Conservation (phyloP, 2,888 invertebrate genomes). For the Drosophila vallismaia region DNA sequence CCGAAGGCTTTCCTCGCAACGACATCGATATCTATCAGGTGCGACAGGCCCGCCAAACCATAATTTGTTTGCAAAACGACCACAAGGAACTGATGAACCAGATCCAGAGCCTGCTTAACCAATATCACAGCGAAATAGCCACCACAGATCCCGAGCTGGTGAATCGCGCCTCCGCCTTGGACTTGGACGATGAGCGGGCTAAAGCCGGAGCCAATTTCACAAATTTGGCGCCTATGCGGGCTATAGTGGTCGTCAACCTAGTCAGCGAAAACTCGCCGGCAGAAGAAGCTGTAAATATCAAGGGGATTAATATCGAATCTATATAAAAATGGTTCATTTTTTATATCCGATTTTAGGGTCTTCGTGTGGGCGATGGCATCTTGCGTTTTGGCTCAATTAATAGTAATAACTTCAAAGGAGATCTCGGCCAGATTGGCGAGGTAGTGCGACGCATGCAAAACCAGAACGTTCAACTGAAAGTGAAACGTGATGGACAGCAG, state of each 20-base stretch:
- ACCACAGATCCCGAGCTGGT: slow-evolving; percentile 65
- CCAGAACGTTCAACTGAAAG: slow-evolving; percentile 85
- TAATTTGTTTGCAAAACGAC: slow-evolving; percentile 96
- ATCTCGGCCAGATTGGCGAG: slow-evolving; percentile 88
- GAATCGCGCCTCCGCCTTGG: slow-evolving; percentile 62
- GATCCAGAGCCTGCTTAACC: slow-evolving; percentile 89
- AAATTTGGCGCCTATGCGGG: slow-evolving; percentile 52
- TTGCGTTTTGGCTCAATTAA: slow-evolving; percentile 92
- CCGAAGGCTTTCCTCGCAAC: slow-evolving; percentile 93
- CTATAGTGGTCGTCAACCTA: slow-evolving; percentile 89
- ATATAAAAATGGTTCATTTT: not conserved
- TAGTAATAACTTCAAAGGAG: slow-evolving; percentile 87
- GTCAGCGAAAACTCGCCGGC: slow-evolving; percentile 93
- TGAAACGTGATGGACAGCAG: slow-evolving; percentile 85
- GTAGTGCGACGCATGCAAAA: slow-evolving; percentile 88
- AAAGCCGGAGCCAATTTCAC: slow-evolving; percentile 34
- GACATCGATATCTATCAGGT: slow-evolving; percentile 97
- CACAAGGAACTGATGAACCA: slow-evolving; percentile 92
- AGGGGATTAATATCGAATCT: not conserved
- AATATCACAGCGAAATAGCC: slow-evolving; percentile 85
- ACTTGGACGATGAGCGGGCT: slow-evolving; percentile 49
- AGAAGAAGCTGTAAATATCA: slow-evolving; percentile 88
- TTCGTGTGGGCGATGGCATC: slow-evolving; percentile 88
- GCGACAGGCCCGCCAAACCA: slow-evolving; percentile 92
- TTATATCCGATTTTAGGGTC: slow-evolving; percentile 85